Evolutionary conservation across 2,797 vertebrate species (phyloP).

Genomic region (Onychomys torridus): DNA sequence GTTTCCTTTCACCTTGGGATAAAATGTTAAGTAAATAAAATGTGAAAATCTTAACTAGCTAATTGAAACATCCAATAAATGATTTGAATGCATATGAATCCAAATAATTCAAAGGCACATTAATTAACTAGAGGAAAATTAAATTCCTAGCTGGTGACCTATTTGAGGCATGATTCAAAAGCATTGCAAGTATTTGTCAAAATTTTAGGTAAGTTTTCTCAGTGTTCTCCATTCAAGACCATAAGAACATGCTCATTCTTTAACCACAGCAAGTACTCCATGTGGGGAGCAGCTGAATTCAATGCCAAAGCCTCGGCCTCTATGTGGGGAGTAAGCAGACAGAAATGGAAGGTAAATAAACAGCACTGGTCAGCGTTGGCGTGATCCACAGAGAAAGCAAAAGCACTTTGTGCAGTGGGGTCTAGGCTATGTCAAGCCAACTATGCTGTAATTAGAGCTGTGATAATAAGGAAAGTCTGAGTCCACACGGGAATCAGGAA

Average conservation of each 20-base stretch:
- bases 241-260: slow-evolving; percentile 29
- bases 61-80: slow-evolving; percentile 52
- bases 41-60: slow-evolving; percentile 17
- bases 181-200: slow-evolving; percentile 45
- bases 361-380: slow-evolving; percentile 43
- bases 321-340: neutral
- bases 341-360: neutral
- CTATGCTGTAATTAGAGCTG: slow-evolving; percentile 28
- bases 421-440: neutral
- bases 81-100: slow-evolving; percentile 23
- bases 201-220: neutral
- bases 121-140: slow-evolving; percentile 51
- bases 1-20: slow-evolving; percentile 14
- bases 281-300: slow-evolving; percentile 38
- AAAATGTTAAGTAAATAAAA: slow-evolving; percentile 54
- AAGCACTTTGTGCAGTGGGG: neutral
- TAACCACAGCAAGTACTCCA: neutral
- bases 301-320: neutral
- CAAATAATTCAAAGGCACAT: slow-evolving; percentile 62
- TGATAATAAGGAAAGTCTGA: slow-evolving; percentile 18
- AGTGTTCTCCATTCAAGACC: neutral
- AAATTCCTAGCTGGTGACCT: slow-evolving; percentile 58
- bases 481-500: neutral
- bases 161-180: slow-evolving; percentile 50
- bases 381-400: neutral